Evolutionary conservation across 92 coral and sea anemone genomes (phyloP), one percentile per base, ranked within the genome.

Genomic region (Zoanthus solanderi): DNA sequence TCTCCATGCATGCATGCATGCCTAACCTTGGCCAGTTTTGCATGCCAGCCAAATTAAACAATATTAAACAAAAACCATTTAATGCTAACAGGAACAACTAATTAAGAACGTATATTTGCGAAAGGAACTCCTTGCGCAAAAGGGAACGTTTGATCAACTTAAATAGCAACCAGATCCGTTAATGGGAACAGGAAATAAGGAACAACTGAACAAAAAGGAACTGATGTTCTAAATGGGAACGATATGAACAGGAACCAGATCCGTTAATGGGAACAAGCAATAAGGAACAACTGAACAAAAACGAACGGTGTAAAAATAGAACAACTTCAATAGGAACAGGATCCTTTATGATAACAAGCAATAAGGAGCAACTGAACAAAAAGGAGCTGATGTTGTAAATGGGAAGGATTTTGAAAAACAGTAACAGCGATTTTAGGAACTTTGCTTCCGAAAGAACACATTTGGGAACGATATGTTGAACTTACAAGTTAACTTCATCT

Each of bases 11-110:
- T 23, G 56, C 11, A 52, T 12, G 23, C 23, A 23, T 23, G 23
- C 23, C 23, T 23, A 23, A 23, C 23, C 23, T 23, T 23, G 23
- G 11, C 9, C 11, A 42, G 34, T 68, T 68, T 68, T 42, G 74
- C 74, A 68, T 42, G 74, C 74, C 18, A 68, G 74, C 74, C 74
- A 68, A 68, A 68, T 68, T 42, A 68, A 68, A 68, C 74, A 68
- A 68, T 68, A 23, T 23, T 23, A 68, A 42, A 68, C 74, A 68
- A 68, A 68, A 68, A 68, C 74, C 74, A 68, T 68, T 68, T 68
- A 42, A 68, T 42, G 74, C 42, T 68, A 68, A 52, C 56, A 52
- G 56, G 56, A 52, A 52, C 56, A 52, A 52, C 56, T 52, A 52
- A 63, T 63, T 63, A 63, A 18, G 71, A 63, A 63, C 71, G 71